phyloP scores from a whole-genome alignment of 2,797 vertebrate genomes.

The Scolopax bukidnonensis region DNA sequence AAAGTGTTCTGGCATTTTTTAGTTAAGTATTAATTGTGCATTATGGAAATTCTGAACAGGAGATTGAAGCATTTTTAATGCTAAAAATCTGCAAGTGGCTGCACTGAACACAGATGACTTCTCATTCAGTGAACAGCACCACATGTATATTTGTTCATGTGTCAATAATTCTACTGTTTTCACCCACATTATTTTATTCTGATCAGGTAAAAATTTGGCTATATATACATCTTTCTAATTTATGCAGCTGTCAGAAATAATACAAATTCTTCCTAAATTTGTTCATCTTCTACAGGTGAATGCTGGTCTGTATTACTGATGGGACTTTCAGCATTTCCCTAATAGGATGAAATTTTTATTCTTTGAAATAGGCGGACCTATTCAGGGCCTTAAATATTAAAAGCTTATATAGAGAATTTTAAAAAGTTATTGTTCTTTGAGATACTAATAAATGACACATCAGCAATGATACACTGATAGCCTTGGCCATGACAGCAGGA shows the following conservation, averaged over 20 bases:
- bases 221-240: neutral
- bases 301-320: neutral
- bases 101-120: neutral
- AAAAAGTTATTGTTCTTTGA: neutral
- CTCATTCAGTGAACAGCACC: neutral
- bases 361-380: neutral
- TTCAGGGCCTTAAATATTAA: neutral
- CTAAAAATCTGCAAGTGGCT: neutral
- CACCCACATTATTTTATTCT: neutral
- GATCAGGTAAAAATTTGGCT: neutral
- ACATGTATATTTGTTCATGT: neutral
- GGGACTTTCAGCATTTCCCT: neutral
- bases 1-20: neutral
- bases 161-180: neutral
- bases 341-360: neutral
- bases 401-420: neutral
- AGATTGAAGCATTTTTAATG: neutral
- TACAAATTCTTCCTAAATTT: neutral
- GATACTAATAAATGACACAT: constrained; percentile 15
- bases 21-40: neutral
- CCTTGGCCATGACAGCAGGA: constrained; percentile 70
- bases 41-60: neutral
- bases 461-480: constrained; percentile 22
- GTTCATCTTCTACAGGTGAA: neutral
- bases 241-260: neutral